Percentiles rank a stretch among this genome's conserved stretches.
phyloP scores from a whole-genome alignment of 2,797 vertebrate genomes.

The Brachymystax lenok region DNA sequence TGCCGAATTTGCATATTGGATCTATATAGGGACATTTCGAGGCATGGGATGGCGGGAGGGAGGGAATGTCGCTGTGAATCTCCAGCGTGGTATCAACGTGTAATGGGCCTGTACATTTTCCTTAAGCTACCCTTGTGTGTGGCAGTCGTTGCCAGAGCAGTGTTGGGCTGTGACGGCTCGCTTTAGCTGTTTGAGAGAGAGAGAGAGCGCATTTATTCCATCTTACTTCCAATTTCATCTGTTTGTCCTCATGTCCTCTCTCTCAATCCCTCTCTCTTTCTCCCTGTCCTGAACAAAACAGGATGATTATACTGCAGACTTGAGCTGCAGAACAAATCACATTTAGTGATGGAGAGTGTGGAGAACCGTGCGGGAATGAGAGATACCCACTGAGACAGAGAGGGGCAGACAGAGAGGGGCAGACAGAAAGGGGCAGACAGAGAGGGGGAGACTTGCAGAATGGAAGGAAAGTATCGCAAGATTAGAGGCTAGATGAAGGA shows the following conservation, averaged over 20 bases:
- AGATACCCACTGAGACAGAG: conserved; percentile 66
- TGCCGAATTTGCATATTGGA: conserved; percentile 42
- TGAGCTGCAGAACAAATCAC: conserved; percentile 85
- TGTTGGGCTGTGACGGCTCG: conserved; percentile 50
- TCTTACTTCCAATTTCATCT: conserved; percentile 48
- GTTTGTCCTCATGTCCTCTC: conserved; percentile 50
- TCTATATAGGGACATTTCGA: conserved; percentile 63
- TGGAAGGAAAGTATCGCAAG: conserved; percentile 49
- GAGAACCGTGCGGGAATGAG: conserved; percentile 56
- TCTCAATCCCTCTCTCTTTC: conserved; percentile 16
- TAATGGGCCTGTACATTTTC: conserved; percentile 77
- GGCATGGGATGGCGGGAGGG: conserved; percentile 28
- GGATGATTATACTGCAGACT: conserved; percentile 75
- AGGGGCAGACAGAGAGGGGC: conserved; percentile 9
- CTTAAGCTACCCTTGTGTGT: conserved; percentile 62
- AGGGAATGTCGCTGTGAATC: conserved; percentile 53
- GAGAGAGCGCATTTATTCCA: conserved; percentile 27
- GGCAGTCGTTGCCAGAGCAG: conserved; percentile 53
- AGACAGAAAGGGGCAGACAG: background rate
- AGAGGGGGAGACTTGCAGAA: conserved; percentile 4
- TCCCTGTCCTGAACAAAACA: conserved; percentile 63
- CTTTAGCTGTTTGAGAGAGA: conserved; percentile 34
- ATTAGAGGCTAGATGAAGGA: conserved; percentile 13
- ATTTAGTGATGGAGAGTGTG: conserved; percentile 71
- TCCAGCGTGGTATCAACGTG: conserved; percentile 57